A percentile compares a stretch with the other conserved stretches of the same genome.
Conservation (phyloP, 2,888 invertebrate species). For the Amblyjoppa fuscipennis region DNA sequence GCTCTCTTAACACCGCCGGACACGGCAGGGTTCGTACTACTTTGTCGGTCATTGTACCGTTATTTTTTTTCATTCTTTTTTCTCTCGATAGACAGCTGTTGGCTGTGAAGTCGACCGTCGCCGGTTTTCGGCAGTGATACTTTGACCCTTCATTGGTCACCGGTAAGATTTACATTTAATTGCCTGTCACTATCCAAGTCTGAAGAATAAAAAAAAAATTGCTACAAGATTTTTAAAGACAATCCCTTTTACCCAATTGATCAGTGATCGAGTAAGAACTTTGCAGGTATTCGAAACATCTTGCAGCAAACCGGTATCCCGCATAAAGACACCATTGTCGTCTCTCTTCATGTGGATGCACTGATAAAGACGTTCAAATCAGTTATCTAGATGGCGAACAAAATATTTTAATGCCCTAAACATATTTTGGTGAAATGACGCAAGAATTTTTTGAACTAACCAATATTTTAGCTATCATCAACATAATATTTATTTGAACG, state of each 20-base stretch:
- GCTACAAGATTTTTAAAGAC: background rate
- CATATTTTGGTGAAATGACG: too few relatives aligned
- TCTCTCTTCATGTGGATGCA: background rate
- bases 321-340: conserved; percentile 9
- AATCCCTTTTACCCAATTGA: background rate
- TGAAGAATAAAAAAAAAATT: background rate
- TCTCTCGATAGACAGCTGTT: background rate
- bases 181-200: background rate
- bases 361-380: too few relatives aligned
- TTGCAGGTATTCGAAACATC: background rate
- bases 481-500: too few relatives aligned
- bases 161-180: background rate
- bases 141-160: background rate
- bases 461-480: too few relatives aligned
- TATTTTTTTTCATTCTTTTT: background rate
- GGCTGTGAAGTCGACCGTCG: background rate
- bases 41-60: conserved; percentile 36
- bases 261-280: background rate
- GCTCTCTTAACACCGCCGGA: conserved; percentile 8
- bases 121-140: background rate
- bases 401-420: too few relatives aligned
- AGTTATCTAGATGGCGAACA: too few relatives aligned
- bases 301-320: background rate
- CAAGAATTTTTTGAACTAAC: too few relatives aligned
- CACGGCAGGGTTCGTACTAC: conserved; percentile 1